These are phyloP conservation scores for Cyanistes caeruleus DNA, from an alignment of 2,113 vertebrate genomes.

Conservation along the genomic window DNA sequence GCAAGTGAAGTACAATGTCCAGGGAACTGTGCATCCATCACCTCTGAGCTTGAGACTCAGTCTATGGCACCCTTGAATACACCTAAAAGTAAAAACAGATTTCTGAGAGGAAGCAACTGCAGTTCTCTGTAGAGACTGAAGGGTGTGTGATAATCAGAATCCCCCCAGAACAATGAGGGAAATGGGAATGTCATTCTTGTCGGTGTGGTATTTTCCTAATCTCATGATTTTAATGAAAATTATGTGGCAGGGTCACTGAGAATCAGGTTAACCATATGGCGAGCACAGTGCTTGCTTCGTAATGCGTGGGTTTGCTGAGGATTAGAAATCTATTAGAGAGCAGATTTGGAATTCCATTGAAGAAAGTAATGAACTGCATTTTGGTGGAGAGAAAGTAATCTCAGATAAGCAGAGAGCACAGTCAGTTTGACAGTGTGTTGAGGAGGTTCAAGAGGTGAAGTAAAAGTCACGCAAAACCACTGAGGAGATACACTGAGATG, in stretches of 20 bases:
- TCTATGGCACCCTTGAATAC: not conserved
- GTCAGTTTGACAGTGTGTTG: conserved; percentile 39
- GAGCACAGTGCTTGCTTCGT: not conserved
- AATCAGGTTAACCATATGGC: conserved; percentile 63
- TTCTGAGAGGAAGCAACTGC: not conserved
- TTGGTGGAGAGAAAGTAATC: conserved; percentile 60
- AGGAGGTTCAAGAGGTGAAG: conserved; percentile 45
- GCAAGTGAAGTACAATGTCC: not conserved
- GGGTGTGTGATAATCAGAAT: not conserved
- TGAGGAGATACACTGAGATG: not conserved
- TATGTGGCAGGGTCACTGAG: conserved; percentile 11
- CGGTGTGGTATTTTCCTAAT: conserved; percentile 45
- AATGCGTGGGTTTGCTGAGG: conserved; percentile 26
- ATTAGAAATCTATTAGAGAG: conserved; percentile 67
- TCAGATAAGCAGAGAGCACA: conserved; percentile 61
- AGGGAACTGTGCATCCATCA: not conserved
- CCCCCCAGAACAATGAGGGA: not conserved
- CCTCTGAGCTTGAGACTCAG: not conserved
- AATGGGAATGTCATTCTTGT: not conserved
- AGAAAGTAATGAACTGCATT: conserved; percentile 67
- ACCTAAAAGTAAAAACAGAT: not conserved
- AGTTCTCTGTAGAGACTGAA: not conserved
- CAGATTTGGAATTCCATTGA: conserved; percentile 62
- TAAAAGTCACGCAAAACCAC: conserved; percentile 44
- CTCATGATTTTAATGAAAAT: conserved; percentile 45